These are phyloP conservation scores for Xerus inauris DNA, from an alignment of 2,113 vertebrate species.

Conservation along the genomic window DNA sequence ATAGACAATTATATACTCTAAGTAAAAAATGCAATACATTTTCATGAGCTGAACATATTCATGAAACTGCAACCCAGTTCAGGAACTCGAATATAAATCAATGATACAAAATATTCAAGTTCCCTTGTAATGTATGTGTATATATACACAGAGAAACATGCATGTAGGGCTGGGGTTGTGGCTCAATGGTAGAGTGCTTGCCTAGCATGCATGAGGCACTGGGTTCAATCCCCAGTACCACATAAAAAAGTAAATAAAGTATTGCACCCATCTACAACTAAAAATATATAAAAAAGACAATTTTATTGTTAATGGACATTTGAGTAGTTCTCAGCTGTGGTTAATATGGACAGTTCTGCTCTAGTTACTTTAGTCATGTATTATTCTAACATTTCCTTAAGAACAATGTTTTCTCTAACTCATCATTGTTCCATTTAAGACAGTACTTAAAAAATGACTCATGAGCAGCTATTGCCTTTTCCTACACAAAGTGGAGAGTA, in stretches of 20 bases:
- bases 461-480: not conserved
- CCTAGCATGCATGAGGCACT: no score
- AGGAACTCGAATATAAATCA: not conserved
- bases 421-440: not conserved
- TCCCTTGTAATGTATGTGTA: not conserved
- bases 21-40: not conserved
- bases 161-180: no score
- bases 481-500: not conserved
- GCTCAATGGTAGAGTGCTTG: no score
- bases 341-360: not conserved
- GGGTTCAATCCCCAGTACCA: no score
- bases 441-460: not conserved
- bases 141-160: no score
- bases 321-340: not conserved
- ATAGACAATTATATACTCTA: not conserved
- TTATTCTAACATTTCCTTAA: not conserved
- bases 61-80: not conserved
- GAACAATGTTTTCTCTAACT: not conserved
- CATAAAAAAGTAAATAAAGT: no score
- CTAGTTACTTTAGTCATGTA: not conserved
- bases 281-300: no score
- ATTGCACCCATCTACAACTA: no score
- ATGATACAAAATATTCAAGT: not conserved
- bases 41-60: not conserved
- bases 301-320: not conserved